These are phyloP conservation scores for Steinernema feltiae DNA, from an alignment of 1,140 invertebrate genomes.

Conservation along the genomic window DNA sequence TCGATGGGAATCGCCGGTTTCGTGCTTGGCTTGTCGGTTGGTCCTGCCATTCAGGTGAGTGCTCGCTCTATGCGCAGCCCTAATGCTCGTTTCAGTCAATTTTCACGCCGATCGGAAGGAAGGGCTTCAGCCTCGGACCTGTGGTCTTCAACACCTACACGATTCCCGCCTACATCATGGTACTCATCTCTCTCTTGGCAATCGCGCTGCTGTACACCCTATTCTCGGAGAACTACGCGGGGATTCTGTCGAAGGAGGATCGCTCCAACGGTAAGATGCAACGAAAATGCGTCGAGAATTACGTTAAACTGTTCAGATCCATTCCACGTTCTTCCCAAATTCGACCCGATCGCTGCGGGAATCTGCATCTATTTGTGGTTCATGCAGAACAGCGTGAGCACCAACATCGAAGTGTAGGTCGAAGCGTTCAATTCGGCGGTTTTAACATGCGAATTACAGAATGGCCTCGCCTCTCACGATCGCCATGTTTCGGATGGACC, in stretches of 20 bases:
- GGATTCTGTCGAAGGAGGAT: conserved; percentile 34
- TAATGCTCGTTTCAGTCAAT: too few relatives aligned
- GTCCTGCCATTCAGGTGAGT: conserved; percentile 38
- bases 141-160: conserved; percentile 38
- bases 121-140: conserved; percentile 7
- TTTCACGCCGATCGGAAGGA: conserved; percentile 33
- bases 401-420: conserved; percentile 36
- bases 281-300: not conserved
- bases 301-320: conserved; percentile 17
- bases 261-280: not conserved
- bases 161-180: conserved; percentile 34
- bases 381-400: conserved; percentile 25
- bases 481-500: conserved; percentile 32
- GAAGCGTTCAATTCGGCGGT: not conserved
- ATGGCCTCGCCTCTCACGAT: conserved; percentile 34
- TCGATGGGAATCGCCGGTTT: conserved; percentile 34
- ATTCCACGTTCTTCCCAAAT: conserved; percentile 26
- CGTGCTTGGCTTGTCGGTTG: conserved; percentile 38
- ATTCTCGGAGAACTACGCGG: conserved; percentile 37
- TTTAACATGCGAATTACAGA: conserved; percentile 21
- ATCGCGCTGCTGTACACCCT: conserved; percentile 22
- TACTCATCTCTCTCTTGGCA: conserved; percentile 22
- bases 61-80: too few relatives aligned
- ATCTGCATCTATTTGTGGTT: conserved; percentile 35
- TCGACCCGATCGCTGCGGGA: conserved; percentile 20